Conservation (phyloP, 2,888 invertebrate genomes). For the Elegia similella region DNA sequence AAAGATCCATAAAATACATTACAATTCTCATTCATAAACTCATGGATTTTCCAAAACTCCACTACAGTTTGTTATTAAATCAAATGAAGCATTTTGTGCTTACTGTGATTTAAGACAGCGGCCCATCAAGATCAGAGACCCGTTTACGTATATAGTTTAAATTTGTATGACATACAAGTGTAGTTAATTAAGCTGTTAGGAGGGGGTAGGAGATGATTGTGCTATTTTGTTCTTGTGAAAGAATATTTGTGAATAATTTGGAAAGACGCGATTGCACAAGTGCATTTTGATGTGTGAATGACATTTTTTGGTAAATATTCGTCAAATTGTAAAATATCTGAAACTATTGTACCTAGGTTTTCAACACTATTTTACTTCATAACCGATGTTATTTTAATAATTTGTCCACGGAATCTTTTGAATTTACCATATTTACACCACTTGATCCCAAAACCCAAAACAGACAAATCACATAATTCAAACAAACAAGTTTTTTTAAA, state of each 20-base stretch:
- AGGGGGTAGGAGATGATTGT: conserved; percentile 64
- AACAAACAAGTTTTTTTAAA: too few species aligned
- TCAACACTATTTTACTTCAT: too few species aligned
- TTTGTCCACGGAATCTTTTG: too few species aligned
- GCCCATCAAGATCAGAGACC: conserved; percentile 12
- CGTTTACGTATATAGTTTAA: conserved; percentile 5
- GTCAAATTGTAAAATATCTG: neutral
- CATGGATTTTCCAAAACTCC: neutral
- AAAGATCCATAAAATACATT: too few species aligned
- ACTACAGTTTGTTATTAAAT: conserved; percentile 19
- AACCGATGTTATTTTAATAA: too few species aligned
- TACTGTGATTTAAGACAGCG: conserved; percentile 17
- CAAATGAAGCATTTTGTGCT: conserved; percentile 22
- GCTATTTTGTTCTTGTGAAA: conserved; percentile 71
- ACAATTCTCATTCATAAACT: neutral
- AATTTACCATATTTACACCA: too few species aligned
- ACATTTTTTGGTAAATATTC: neutral
- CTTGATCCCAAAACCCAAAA: too few species aligned
- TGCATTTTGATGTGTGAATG: neutral
- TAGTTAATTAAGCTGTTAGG: conserved; percentile 64
- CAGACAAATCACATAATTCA: too few species aligned
- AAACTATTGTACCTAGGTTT: neutral
- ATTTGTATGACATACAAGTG: conserved; percentile 17
- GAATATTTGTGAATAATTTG: conserved; percentile 30
- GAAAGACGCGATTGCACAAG: neutral